Evolutionary conservation across 2,113 vertebrate species (phyloP).

Genomic region (Odocoileus hemionus): DNA sequence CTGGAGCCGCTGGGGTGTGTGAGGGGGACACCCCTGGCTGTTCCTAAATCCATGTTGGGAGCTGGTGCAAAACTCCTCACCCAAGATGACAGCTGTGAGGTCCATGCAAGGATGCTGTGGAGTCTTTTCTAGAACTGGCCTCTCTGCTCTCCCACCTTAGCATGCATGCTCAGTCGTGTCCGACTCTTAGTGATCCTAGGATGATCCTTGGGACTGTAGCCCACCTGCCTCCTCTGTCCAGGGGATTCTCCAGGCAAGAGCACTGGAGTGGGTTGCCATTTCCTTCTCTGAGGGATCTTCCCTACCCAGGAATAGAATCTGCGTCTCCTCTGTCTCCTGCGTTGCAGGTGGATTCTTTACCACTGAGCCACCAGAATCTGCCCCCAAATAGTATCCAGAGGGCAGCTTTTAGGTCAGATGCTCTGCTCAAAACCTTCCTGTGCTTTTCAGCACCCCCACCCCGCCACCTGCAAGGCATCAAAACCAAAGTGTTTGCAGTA

Average conservation of each 20-base stretch:
- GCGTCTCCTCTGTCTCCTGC: background rate
- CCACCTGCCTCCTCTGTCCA: background rate
- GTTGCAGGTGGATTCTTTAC: background rate
- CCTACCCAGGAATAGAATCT: background rate
- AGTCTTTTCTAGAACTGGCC: background rate
- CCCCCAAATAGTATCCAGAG: background rate
- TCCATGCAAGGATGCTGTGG: background rate
- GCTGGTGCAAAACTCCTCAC: background rate
- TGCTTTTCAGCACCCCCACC: background rate
- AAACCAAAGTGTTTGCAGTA: background rate
- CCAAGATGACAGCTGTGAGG: fast-evolving
- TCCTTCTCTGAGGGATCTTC: background rate
- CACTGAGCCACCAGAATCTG: background rate
- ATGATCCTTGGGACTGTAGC: background rate
- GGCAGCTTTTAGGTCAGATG: background rate
- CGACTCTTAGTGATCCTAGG: background rate
- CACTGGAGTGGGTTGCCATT: background rate
- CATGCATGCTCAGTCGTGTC: background rate
- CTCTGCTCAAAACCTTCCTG: background rate
- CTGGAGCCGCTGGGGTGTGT: background rate
- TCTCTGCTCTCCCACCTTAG: background rate
- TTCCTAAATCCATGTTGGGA: background rate
- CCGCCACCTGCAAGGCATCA: fast-evolving
- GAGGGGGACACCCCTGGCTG: background rate
- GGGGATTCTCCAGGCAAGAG: background rate